A percentile compares a stretch with the other conserved stretches of the same genome.
phyloP scores from a whole-genome alignment of 2,113 vertebrate species.

The Apus apus region DNA sequence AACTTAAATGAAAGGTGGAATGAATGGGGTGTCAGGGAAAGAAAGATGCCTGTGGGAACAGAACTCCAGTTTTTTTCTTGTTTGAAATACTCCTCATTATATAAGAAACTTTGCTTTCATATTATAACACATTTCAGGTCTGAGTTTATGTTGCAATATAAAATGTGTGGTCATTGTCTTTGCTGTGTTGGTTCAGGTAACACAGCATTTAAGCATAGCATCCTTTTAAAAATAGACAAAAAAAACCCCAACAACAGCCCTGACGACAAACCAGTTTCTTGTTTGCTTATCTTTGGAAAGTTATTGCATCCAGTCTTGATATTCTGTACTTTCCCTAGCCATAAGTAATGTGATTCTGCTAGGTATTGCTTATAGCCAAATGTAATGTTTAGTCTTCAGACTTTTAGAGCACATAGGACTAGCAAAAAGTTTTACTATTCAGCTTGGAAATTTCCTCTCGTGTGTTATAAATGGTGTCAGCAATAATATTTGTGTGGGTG shows the following conservation, averaged over 20 bases:
- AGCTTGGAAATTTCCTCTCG: not conserved
- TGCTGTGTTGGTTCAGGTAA: conserved; percentile 10
- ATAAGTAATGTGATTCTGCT: not conserved
- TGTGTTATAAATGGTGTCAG: not conserved
- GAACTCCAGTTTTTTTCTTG: not conserved
- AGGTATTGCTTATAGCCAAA: not conserved
- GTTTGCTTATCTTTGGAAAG: not conserved
- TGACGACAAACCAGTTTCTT: not conserved
- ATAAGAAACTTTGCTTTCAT: not conserved
- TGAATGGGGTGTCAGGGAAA: not conserved
- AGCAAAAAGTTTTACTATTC: not conserved
- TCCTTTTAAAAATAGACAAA: not conserved
- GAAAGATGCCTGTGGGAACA: not conserved
- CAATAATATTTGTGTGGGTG: not conserved
- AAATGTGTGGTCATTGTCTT: conserved; percentile 11
- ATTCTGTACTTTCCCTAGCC: not conserved
- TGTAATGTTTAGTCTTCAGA: not conserved
- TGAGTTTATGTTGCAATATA: not conserved
- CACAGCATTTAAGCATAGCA: not conserved
- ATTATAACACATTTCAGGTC: not conserved
- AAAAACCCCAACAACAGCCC: too few relatives aligned
- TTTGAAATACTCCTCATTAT: not conserved
- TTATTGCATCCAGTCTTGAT: not conserved
- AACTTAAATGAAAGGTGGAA: not conserved
- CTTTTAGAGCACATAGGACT: not conserved